Evolutionary conservation across 30 jellyfish, hydroid and myxozoan genomes (phyloP), one percentile per base, ranked within the genome.

Genomic region (Pseudorhiza aurosa): DNA sequence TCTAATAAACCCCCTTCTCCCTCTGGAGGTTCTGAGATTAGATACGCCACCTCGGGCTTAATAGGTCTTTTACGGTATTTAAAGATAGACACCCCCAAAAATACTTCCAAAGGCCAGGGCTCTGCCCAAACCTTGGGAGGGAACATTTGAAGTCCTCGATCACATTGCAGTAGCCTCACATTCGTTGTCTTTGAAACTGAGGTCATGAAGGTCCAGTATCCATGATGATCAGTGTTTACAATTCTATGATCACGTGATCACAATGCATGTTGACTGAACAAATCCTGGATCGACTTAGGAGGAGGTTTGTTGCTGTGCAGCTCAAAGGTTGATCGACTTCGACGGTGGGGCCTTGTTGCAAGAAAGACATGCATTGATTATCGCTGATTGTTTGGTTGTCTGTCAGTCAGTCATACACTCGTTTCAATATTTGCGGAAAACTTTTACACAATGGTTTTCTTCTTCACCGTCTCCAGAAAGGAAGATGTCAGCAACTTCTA

Each of bases 391-490:
- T 22, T 19, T 53, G 24, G 37, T 36, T 22, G 36, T n/a, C 36
- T 21, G 35, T 21, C 22, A 36, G 19, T 53, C 14, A 18, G 14
- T 53, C 6, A 53, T 21, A 53, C 6, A 36, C 24, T n/a, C 12
- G 36, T 9, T 1, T 8, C 10, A 8, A 29, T 24, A 60, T 2
- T 26, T 31, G 50, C n/a, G n/a, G n/a, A n/a, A n/a, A n/a, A n/a
- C n/a, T n/a, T n/a, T n/a, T 29, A 9, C 89, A 65, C 69, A 14
- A 81, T 81, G 92, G 92, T 81, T 15, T 81, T 32, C 71, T 81
- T 81, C 37, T 81, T 81, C 51, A 47, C 92, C n/a, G 92, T 68
- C 7, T 81, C 92, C 10, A 65, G 92, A 42, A 81, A 81, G 65
- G 92, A 81, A 62, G 81, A 65, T 81, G 85, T 81, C 22, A 80